Evolutionary conservation across 2,888 invertebrate species (phyloP).

Genomic region (Yponomeuta cagnagella): DNA sequence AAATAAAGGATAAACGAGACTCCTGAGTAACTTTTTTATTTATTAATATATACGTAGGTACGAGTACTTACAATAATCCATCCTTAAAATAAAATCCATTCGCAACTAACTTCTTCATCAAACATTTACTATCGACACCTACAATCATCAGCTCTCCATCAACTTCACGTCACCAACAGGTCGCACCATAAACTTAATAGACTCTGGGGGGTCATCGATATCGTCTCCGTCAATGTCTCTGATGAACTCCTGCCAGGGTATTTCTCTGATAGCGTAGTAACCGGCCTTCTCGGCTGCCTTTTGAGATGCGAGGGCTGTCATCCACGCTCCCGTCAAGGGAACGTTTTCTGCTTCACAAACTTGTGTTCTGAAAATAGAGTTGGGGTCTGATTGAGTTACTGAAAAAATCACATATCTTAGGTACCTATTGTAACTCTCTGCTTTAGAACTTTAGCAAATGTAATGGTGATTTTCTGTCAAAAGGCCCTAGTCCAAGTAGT

Average conservation of each 20-base stretch:
- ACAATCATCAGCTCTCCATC: neutral
- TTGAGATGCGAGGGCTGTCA: neutral
- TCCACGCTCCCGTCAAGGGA: neutral
- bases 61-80: too few species aligned
- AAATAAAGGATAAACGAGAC: too few species aligned
- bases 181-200: neutral
- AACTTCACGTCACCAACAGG: neutral
- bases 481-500: too few species aligned
- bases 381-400: neutral
- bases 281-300: neutral
- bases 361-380: neutral
- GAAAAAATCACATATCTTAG: too few species aligned
- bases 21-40: too few species aligned
- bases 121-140: neutral
- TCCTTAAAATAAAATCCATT: too few species aligned
- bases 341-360: neutral
- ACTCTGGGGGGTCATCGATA: neutral
- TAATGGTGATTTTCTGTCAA: too few species aligned
- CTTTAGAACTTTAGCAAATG: too few species aligned
- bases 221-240: neutral
- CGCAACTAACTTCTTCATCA: too few species aligned
- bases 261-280: neutral
- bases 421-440: too few species aligned
- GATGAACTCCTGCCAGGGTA: neutral
- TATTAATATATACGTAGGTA: too few species aligned